phyloP scores from a whole-genome alignment of 2,113 vertebrate species.

The Felis chaus region DNA sequence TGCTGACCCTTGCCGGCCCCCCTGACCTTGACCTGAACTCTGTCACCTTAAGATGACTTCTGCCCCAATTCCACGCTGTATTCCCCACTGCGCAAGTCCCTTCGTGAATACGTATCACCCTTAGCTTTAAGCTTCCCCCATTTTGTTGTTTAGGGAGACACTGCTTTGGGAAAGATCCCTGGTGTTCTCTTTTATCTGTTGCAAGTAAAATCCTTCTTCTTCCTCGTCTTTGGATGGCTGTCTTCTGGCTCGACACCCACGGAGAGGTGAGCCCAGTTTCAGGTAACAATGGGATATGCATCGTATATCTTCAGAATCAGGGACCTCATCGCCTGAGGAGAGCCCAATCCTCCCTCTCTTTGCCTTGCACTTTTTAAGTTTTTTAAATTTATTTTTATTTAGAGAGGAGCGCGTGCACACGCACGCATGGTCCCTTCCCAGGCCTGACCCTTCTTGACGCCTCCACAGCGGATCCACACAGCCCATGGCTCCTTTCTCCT shows the following conservation, averaged over 20 bases:
- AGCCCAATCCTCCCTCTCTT: neutral
- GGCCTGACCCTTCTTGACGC: neutral
- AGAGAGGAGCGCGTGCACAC: too few relatives aligned
- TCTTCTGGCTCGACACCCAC: neutral
- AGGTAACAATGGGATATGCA: neutral
- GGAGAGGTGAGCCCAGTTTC: neutral
- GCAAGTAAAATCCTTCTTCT: neutral
- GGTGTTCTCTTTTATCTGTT: neutral
- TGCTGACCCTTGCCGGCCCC: neutral
- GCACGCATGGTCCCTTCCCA: neutral
- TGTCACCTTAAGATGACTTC: neutral
- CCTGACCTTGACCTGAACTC: neutral
- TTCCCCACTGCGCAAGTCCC: neutral
- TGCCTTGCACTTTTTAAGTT: neutral
- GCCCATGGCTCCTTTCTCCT: neutral
- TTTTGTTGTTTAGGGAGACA: neutral
- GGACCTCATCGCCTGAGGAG: neutral
- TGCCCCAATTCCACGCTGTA: neutral
- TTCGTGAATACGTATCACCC: neutral
- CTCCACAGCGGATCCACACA: neutral
- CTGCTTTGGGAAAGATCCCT: neutral
- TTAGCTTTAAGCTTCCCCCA: neutral
- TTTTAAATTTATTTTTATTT: too few relatives aligned
- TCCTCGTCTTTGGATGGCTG: neutral
- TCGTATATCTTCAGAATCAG: neutral